A percentile compares a stretch with the other conserved stretches of the same genome.
phyloP scores from a whole-genome alignment of 2,888 invertebrate genomes.

The Aleiodes testaceus region DNA sequence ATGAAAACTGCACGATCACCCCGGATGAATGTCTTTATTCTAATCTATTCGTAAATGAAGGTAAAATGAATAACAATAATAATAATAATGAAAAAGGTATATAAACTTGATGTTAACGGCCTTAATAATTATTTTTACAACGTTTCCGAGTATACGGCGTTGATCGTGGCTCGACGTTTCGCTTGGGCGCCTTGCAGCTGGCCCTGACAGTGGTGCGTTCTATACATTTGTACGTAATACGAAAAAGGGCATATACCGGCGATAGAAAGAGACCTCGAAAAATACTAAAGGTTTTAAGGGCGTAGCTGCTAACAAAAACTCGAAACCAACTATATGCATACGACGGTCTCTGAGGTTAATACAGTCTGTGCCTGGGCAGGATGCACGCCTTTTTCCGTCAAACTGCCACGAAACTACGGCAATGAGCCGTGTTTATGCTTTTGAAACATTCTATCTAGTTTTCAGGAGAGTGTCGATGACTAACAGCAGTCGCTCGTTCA shows the following conservation, averaged over 20 bases:
- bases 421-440: constrained; percentile 55
- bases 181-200: constrained; percentile 72
- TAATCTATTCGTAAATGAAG: constrained; percentile 34
- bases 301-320: constrained; percentile 15
- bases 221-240: constrained; percentile 24
- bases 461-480: constrained; percentile 29
- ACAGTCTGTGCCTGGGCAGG: constrained; percentile 51
- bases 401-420: constrained; percentile 51
- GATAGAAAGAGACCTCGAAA: constrained; percentile 7
- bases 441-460: constrained; percentile 57
- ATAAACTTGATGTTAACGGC: constrained; percentile 65
- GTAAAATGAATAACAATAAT: constrained; percentile 40
- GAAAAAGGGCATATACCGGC: neutral
- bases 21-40: constrained; percentile 43
- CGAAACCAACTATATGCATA: constrained; percentile 20
- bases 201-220: constrained; percentile 58
- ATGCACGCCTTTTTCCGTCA: constrained; percentile 64
- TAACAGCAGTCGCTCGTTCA: constrained; percentile 47
- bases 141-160: constrained; percentile 71
- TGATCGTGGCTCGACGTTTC: constrained; percentile 63
- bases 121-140: constrained; percentile 73
- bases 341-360: neutral
- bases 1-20: constrained; percentile 29
- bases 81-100: constrained; percentile 33
- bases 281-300: constrained; percentile 31